These are phyloP conservation scores for Amblyteles armatorius DNA, from an alignment of 2,888 invertebrate genomes.

Conservation along the genomic window DNA sequence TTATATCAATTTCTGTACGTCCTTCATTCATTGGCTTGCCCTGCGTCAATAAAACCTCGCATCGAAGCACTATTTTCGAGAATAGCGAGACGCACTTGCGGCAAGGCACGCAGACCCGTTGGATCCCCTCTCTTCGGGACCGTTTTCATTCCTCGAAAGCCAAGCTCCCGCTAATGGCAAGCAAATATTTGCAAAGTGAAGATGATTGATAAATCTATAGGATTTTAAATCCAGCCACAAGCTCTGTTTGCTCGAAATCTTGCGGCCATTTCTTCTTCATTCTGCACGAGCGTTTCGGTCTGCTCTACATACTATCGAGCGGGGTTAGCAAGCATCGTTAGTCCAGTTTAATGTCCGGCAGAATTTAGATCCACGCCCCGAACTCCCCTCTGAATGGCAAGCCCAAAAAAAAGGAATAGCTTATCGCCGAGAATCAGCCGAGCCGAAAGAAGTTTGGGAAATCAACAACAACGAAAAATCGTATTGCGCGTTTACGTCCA, in stretches of 20 bases:
- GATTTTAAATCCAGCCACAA: constrained; percentile 5
- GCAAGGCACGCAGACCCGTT: background rate
- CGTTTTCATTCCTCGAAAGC: constrained; percentile 2
- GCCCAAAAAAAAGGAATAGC: too few species aligned
- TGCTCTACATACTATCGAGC: background rate
- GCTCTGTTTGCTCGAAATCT: background rate
- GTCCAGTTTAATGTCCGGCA: background rate
- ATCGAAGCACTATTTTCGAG: constrained; percentile 14
- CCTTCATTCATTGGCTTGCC: constrained; percentile 13
- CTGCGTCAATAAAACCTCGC: constrained; percentile 2
- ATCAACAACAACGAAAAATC: too few species aligned
- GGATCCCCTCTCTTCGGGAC: background rate
- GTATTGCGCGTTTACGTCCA: too few species aligned
- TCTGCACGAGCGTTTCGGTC: background rate
- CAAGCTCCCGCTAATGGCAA: constrained; percentile 26
- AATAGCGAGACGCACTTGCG: background rate
- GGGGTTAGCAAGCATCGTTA: background rate
- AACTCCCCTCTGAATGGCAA: background rate
- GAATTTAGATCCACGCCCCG: background rate
- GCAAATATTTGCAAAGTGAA: constrained; percentile 43
- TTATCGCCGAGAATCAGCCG: too few species aligned
- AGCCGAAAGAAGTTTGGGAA: too few species aligned
- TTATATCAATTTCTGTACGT: constrained; percentile 22
- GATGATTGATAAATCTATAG: constrained; percentile 26
- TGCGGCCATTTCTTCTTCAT: background rate